A percentile compares a stretch with the other conserved stretches of the same genome.
Evolutionary conservation across 2,888 invertebrate genomes (phyloP).

Genomic region (Dolomedes plantarius): DNA sequence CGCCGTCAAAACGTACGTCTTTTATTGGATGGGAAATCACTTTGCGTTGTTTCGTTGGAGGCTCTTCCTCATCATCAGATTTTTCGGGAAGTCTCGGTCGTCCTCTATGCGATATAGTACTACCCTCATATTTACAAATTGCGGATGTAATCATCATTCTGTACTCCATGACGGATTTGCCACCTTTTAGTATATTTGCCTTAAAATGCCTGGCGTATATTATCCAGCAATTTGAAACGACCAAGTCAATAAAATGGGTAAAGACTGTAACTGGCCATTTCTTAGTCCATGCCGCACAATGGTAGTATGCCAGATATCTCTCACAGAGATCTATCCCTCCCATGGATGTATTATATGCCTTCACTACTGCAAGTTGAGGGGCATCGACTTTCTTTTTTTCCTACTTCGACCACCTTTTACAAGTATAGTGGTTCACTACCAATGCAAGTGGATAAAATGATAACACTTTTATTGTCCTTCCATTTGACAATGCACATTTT

Average conservation of each 20-base stretch:
- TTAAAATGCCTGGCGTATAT: not conserved
- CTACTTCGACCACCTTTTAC: constrained; percentile 6
- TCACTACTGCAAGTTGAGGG: constrained; percentile 16
- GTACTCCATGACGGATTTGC: not conserved
- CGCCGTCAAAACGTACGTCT: too few relatives aligned
- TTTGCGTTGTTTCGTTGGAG: not conserved
- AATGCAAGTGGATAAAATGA: not conserved
- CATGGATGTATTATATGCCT: constrained; percentile 7
- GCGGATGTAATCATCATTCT: not conserved
- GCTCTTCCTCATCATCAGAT: too few relatives aligned
- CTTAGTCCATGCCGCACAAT: not conserved
- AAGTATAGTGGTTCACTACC: constrained; percentile 15
- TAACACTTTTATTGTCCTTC: constrained; percentile 21
- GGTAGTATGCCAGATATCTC: constrained; percentile 1
- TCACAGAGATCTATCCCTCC: constrained; percentile 7
- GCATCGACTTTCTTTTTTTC: constrained; percentile 18
- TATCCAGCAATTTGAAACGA: constrained; percentile 19
- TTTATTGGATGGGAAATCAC: not conserved
- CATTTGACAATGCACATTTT: constrained; percentile 18
- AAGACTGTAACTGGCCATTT: constrained; percentile 9
- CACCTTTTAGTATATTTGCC: not conserved
- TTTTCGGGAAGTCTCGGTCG: not conserved
- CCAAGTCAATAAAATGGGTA: not conserved
- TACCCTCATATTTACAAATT: not conserved
- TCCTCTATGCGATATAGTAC: not conserved